These are phyloP conservation scores for Platycercus adscitus DNA, from an alignment of 2,113 vertebrate species.

Conservation along the genomic window DNA sequence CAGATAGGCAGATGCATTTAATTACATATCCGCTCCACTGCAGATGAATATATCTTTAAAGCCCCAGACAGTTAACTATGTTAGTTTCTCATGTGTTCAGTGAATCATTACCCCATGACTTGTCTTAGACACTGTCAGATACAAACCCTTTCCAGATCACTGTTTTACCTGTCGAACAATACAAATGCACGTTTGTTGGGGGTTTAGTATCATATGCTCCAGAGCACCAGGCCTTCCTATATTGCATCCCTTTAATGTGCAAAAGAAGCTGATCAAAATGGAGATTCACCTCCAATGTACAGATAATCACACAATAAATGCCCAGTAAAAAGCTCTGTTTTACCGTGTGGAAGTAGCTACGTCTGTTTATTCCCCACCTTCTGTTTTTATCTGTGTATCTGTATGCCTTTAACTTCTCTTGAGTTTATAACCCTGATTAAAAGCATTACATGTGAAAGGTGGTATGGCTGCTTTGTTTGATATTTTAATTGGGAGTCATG, in stretches of 20 bases:
- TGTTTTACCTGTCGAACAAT: background rate
- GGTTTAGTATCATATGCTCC: background rate
- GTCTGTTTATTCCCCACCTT: background rate
- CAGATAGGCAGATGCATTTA: conserved; percentile 7
- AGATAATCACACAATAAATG: background rate
- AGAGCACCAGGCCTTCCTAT: background rate
- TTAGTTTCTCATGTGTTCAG: background rate
- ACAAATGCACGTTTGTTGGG: background rate
- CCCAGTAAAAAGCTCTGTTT: background rate
- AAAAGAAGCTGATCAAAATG: background rate
- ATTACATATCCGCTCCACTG: conserved; percentile 1
- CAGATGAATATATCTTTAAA: conserved; percentile 4
- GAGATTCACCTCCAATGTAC: background rate
- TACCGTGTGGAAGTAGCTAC: background rate
- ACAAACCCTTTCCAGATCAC: background rate
- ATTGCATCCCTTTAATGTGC: background rate
- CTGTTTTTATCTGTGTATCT: background rate
- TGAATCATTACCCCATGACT: background rate
- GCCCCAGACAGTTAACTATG: background rate
- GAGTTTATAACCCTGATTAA: background rate
- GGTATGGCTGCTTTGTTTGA: background rate
- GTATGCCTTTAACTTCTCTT: background rate
- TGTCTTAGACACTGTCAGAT: background rate
- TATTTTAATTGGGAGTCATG: background rate
- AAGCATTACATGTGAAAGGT: background rate